Evolutionary conservation across 2,113 vertebrate genomes (phyloP).

Genomic region (Ranitomeya variabilis): DNA sequence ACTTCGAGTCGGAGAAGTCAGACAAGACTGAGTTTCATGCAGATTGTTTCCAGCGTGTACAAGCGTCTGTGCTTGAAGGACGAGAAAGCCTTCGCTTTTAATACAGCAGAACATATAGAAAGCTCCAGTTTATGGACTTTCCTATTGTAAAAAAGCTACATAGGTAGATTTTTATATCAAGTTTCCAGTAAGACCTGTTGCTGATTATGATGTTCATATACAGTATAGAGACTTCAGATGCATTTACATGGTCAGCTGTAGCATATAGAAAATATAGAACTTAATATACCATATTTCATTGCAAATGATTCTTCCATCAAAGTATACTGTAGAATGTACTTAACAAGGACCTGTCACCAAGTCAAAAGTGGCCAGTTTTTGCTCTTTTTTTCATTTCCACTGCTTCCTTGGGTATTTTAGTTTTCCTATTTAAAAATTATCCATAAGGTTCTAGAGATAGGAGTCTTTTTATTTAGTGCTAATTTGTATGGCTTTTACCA

Average conservation of each 20-base stretch:
- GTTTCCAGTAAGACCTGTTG: neutral
- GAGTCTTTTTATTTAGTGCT: no score
- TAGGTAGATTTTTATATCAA: neutral
- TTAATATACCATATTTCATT: neutral
- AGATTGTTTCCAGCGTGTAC: conserved; percentile 39
- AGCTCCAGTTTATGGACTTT: conserved; percentile 1
- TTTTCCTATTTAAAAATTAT: no score
- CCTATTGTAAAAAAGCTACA: conserved; percentile 13
- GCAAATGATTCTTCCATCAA: neutral
- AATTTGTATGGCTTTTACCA: no score
- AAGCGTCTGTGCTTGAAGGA: neutral
- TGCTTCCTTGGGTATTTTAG: no score
- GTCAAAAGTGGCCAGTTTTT: no score
- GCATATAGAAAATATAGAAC: neutral
- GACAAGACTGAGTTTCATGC: neutral
- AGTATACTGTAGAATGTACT: neutral
- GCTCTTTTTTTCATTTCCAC: no score
- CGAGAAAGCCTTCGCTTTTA: conserved; percentile 14
- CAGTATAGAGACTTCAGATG: neutral
- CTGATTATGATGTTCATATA: neutral
- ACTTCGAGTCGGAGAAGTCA: neutral
- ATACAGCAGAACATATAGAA: neutral
- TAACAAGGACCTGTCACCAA: neutral
- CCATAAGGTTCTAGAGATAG: no score
- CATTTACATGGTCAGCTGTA: conserved; percentile 12